A percentile compares a stretch with the other conserved stretches of the same genome.
These are phyloP conservation scores for Chironex yamaguchii DNA, from an alignment of 30 jellyfish, hydroid and myxozoan genomes.

Conservation along the genomic window DNA sequence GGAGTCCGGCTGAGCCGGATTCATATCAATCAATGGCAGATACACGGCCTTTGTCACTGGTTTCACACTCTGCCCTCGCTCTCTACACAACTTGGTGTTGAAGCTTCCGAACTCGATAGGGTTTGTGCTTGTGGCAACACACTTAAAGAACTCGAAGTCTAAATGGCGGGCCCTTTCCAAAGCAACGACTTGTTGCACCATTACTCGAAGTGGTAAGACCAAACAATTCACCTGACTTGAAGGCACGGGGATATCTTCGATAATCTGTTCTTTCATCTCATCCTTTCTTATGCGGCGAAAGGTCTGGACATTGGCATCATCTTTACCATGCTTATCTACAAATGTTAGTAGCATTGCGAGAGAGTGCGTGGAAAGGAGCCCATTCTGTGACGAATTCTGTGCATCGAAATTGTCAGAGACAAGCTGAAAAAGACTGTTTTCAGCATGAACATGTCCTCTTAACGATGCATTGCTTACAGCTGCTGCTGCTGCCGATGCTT, in stretches of 20 bases:
- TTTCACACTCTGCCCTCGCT: not conserved
- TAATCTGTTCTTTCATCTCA: no score
- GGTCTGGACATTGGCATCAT: no score
- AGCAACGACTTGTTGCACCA: not conserved
- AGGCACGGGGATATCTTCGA: no score
- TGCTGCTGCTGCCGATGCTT: no score
- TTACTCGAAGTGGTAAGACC: no score
- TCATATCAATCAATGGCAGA: not conserved
- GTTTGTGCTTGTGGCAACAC: not conserved
- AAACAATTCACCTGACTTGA: no score
- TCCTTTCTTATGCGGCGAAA: no score
- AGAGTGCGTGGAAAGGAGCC: no score
- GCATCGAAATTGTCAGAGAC: no score
- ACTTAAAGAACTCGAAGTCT: slow-evolving; percentile 18
- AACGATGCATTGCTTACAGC: no score
- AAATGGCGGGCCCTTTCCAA: not conserved
- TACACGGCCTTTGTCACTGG: not conserved
- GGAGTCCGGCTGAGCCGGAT: slow-evolving; percentile 20
- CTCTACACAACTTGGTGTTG: not conserved
- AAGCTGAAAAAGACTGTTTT: slow-evolving; percentile 13
- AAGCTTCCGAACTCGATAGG: slow-evolving; percentile 1
- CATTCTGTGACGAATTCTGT: no score
- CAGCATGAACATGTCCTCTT: no score
- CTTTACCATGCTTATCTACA: not conserved
- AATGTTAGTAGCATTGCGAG: not conserved